phyloP scores from a whole-genome alignment of 2,113 vertebrate genomes.

The Calypte anna region DNA sequence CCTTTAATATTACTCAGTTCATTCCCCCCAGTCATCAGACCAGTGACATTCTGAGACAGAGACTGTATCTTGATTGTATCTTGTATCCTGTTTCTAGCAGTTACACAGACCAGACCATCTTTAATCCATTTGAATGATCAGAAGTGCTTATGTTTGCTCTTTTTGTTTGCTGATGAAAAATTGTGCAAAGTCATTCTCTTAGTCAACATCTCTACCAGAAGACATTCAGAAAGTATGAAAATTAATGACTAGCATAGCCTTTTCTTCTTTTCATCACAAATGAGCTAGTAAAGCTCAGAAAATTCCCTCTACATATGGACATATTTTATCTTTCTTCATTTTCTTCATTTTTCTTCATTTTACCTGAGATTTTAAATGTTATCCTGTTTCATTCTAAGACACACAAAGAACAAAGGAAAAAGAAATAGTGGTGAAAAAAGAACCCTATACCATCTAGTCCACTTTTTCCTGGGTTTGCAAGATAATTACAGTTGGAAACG shows the following conservation, averaged over 20 bases:
- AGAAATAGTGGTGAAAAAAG: neutral
- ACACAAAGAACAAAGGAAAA: neutral
- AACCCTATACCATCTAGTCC: neutral
- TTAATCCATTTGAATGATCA: neutral
- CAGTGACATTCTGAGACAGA: neutral
- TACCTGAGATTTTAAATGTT: neutral
- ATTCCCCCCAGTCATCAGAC: neutral
- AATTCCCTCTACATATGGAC: neutral
- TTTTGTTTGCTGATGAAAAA: neutral
- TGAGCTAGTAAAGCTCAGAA: neutral
- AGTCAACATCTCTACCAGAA: neutral
- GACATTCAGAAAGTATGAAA: neutral
- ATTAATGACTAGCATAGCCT: neutral
- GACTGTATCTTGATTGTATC: neutral
- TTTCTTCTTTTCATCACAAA: neutral
- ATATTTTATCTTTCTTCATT: neutral
- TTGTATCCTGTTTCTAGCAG: neutral
- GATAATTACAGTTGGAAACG: slow-evolving; percentile 1
- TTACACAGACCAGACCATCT: neutral
- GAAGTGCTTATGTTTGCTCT: neutral
- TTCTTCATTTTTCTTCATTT: neutral
- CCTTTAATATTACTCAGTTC: neutral
- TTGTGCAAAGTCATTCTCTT: neutral
- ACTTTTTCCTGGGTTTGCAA: neutral
- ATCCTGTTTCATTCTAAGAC: neutral